phyloP scores from a whole-genome alignment of 2,113 vertebrate species.

The Anseranas semipalmata region DNA sequence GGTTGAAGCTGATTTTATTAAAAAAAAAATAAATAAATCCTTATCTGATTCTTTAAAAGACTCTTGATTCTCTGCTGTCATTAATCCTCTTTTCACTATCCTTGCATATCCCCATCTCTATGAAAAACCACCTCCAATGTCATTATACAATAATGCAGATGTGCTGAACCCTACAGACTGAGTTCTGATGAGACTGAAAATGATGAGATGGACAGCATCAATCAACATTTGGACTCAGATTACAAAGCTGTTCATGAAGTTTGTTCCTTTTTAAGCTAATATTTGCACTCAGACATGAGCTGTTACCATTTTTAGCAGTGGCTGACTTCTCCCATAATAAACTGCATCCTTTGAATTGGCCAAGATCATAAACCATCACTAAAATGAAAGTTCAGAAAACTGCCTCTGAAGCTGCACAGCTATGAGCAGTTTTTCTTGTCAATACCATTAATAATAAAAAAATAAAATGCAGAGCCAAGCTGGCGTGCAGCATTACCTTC shows the following conservation, averaged over 20 bases:
- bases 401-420: background rate
- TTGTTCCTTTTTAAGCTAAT: background rate
- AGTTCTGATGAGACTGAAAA: background rate
- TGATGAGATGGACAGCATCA: background rate
- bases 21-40: background rate
- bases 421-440: background rate
- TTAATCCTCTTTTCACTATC: background rate
- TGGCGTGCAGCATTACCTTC: background rate
- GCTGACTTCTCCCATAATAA: background rate
- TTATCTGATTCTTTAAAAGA: background rate
- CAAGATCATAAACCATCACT: background rate
- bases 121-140: background rate
- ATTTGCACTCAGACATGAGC: background rate
- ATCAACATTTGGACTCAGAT: background rate
- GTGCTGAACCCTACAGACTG: background rate
- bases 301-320: background rate
- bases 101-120: background rate
- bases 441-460: background rate
- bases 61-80: background rate
- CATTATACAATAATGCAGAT: accelerated
- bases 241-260: background rate
- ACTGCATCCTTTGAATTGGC: background rate
- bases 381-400: conserved; percentile 16
- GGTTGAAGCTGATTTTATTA: background rate
- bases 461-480: background rate